Percentiles rank a stretch among this genome's conserved stretches.
phyloP scores from a whole-genome alignment of 2,888 invertebrate species.

The Andricus curvator region DNA sequence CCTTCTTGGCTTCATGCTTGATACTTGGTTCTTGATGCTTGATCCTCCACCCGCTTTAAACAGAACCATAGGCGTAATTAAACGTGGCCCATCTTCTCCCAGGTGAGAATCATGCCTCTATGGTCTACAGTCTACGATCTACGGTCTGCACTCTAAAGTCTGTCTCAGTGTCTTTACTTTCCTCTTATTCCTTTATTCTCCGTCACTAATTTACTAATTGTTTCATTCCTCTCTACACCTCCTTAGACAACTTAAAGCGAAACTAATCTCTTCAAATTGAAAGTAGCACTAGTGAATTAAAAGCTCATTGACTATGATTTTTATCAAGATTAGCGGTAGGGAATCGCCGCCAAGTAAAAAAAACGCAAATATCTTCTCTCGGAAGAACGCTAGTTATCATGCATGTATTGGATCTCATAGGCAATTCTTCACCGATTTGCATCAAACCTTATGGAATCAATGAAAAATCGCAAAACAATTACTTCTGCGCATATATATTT shows the following conservation, averaged over 20 bases:
- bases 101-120: conserved; percentile 41
- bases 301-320: not conserved
- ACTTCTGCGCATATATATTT: too few species aligned
- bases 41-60: conserved; percentile 38
- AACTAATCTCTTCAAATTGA: not conserved
- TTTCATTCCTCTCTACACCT: not conserved
- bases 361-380: too few species aligned
- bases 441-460: too few species aligned
- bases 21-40: conserved; percentile 2
- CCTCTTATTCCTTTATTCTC: not conserved
- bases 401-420: too few species aligned
- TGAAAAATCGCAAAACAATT: too few species aligned
- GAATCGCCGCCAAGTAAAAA: too few species aligned
- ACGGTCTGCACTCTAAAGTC: not conserved
- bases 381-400: too few species aligned
- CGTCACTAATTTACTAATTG: conserved; percentile 24
- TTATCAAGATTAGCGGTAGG: not conserved
- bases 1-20: conserved; percentile 30
- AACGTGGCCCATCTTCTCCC: conserved; percentile 51
- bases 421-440: too few species aligned
- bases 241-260: not conserved
- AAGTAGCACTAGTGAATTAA: not conserved
- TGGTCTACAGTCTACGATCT: too few species aligned
- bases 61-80: conserved; percentile 52
- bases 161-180: conserved; percentile 28